phyloP scores from a whole-genome alignment of 2,888 invertebrate species.

The Tetranychus truncatus region DNA sequence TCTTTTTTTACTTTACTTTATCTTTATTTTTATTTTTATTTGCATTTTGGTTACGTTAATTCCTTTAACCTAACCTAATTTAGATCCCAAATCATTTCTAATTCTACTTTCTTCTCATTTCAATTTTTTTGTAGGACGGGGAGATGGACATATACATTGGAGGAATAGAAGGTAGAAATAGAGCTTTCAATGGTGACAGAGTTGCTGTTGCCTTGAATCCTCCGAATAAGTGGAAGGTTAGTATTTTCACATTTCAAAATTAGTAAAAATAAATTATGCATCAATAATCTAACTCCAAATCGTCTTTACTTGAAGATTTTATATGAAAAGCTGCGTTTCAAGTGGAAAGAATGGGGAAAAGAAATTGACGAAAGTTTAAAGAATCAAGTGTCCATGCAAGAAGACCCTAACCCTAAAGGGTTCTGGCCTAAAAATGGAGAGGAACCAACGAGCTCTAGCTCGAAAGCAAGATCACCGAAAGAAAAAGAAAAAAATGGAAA shows the following conservation, averaged over 20 bases:
- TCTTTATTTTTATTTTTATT: too few relatives aligned
- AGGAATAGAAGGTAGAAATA: constrained; percentile 50
- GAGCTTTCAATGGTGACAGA: constrained; percentile 65
- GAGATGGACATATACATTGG: constrained; percentile 54
- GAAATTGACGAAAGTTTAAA: neutral
- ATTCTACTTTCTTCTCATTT: neutral
- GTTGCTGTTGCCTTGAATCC: constrained; percentile 40
- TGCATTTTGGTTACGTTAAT: too few relatives aligned
- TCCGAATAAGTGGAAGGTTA: constrained; percentile 32
- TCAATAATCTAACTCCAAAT: neutral
- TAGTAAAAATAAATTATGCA: too few relatives aligned
- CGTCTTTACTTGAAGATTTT: neutral
- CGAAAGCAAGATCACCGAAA: neutral
- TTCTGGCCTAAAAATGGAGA: neutral
- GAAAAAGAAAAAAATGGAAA: neutral
- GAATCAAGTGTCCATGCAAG: neutral
- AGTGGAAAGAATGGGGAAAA: neutral
- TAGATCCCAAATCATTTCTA: neutral
- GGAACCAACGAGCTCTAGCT: neutral
- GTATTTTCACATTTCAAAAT: neutral
- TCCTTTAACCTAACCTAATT: neutral
- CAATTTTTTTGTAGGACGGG: constrained; percentile 33
- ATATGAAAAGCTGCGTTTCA: neutral
- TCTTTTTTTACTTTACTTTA: too few relatives aligned
- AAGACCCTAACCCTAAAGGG: neutral